Evolutionary conservation across 1,140 invertebrate species (phyloP), one percentile per base, ranked within the genome.

Genomic region (Mycetomoellerius zeteki): DNA sequence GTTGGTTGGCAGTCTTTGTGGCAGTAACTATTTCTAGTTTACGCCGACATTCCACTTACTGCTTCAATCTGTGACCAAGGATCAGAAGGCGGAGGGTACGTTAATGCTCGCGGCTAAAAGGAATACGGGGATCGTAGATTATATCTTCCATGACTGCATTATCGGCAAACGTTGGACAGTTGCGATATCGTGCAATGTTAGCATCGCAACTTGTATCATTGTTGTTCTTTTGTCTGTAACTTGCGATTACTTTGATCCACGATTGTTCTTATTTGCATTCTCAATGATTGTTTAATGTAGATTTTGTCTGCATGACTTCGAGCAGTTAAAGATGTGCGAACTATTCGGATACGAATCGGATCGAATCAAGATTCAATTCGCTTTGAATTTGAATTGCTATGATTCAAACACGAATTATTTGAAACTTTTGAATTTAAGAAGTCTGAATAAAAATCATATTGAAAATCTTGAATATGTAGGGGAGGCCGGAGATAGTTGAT

Each of bases 21-120:
- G 84, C 80, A 82, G 62, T 84, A 90, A 90, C 86, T 90, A 78
- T 86, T 52, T 67, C 75, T 73, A 67, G 86, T 87, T 91, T 90
- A 86, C 84, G 65, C 75, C 65, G 60, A 75, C 77, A 67, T 78
- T 82, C 52, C 86, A 88, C 89, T 90, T 21, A 85, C 69, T 21
- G 50, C 52, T 85, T 65, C 67, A 85, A 85, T 85, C 81, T 82
- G 78, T 54, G 75, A 86, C 60, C 84, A 50, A 73, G 88, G 86
- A 86, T 90, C 89, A 80, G 82, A 58, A 90, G 72, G 85, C 89
- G 21, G 72, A 56, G 67, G 64, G 58, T 52, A 75, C 73, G 82
- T 91, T 91, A 91, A 90, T 87, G 60, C 64, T 52, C 65, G 64
- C 50, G 65, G 60, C 73, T 86, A 58, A 82, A 86, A 89, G 77